Base-by-base conservation (phyloP, 2,888 invertebrate species). In the Homarus gammarus region DNA sequence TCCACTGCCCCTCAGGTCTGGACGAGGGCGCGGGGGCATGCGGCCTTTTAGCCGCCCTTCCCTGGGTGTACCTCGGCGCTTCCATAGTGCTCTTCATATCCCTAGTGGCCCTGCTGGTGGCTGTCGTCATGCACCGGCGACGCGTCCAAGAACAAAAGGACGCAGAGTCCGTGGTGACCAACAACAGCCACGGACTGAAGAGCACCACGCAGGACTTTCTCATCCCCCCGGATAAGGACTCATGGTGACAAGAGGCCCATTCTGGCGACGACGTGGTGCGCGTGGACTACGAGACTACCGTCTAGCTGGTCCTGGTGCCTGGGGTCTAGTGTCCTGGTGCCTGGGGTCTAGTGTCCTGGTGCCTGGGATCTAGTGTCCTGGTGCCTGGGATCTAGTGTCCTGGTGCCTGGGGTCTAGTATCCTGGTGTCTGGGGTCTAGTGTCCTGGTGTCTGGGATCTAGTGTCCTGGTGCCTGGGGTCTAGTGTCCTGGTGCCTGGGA, bases 1-100 rank as follows among this genome's bases (percentile, higher is more conserved):
- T 95, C 1, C 96, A 97, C 93, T 97, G 97, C 93, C 97, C 97
- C 22, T 96, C 97, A 5, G 97, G 97, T 0, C 96, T 95, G 94
- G 97, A 97, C 93, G 97, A 97, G 94, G 96, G 96, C 92, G 96
- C 96, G 93, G 95, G 87, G 44, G 91, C 91, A 8, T 91, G 91
- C 70, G 91, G 91, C 27, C 87, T 87, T 87, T 61, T 91, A 64
- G 91, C 90, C 1, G 91, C 91, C 49, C 78, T 91, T 44, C 91
- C 91, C 2, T 91, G 91, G 91, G 91, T 91, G 49, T 90, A 90
- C 72, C 86, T 91, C 10, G 90, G 79, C 0, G 90, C 89, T 10
- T 85, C 79, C 27, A 61, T 82, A 18, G 91, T 89, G 33, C 77
- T 91, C 75, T 75, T 88, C 22, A 77, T 88, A 38, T 90, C 91